These are phyloP conservation scores for Maconellicoccus hirsutus DNA, from an alignment of 1,140 invertebrate species.

Conservation along the genomic window DNA sequence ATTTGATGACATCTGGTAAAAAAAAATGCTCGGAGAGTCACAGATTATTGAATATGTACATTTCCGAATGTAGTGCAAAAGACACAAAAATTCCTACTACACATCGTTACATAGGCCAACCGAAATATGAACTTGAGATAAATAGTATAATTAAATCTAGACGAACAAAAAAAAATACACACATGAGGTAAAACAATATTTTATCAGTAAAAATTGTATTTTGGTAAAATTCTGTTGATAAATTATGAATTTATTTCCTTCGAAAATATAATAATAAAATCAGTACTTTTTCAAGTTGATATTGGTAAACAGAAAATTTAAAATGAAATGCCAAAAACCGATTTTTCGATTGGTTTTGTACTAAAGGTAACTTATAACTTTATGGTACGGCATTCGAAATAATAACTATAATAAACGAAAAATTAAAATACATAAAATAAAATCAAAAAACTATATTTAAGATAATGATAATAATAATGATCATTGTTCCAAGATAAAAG, in stretches of 20 bases:
- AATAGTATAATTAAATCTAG: neutral
- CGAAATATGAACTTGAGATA: neutral
- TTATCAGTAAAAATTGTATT: neutral
- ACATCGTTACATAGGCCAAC: neutral
- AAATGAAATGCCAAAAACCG: neutral
- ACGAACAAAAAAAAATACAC: neutral
- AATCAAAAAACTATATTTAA: slow-evolving; percentile 3
- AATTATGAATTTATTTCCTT: neutral
- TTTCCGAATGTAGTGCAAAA: neutral
- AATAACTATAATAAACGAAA: neutral
- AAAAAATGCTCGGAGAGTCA: neutral
- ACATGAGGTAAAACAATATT: neutral
- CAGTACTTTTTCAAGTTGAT: neutral
- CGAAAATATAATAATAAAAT: neutral
- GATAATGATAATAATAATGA: neutral
- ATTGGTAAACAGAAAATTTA: neutral
- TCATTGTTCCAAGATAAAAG: neutral
- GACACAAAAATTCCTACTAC: neutral
- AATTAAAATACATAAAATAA: slow-evolving; percentile 6
- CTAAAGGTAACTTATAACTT: slow-evolving; percentile 9
- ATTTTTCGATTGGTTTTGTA: neutral
- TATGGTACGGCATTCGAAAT: slow-evolving; percentile 17
- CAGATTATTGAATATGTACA: neutral
- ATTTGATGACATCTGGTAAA: neutral
- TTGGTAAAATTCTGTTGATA: neutral